These are phyloP conservation scores for Sesamia nonagrioides DNA, from an alignment of 1,140 invertebrate genomes.

Conservation along the genomic window DNA sequence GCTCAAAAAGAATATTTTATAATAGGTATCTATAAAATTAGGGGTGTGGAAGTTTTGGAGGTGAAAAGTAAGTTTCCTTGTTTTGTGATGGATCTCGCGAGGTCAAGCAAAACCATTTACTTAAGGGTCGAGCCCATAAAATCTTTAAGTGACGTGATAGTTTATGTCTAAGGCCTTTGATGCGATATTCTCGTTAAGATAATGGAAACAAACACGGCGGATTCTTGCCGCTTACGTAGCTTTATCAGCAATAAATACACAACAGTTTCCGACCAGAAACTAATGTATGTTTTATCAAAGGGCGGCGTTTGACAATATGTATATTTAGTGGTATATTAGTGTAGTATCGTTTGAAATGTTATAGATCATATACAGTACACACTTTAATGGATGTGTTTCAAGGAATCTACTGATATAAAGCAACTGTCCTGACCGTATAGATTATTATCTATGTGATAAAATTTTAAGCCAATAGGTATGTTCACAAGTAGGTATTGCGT, in stretches of 20 bases:
- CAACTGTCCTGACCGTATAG: too few species aligned
- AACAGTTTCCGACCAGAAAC: constrained; percentile 19
- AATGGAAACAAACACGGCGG: constrained; percentile 34
- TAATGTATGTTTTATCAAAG: neutral
- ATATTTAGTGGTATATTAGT: constrained; percentile 13
- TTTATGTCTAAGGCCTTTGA: constrained; percentile 38
- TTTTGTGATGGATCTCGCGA: constrained; percentile 2
- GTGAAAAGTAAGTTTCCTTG: neutral
- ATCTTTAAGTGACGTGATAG: constrained; percentile 43
- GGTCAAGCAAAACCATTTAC: constrained; percentile 24
- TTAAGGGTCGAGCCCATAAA: constrained; percentile 42
- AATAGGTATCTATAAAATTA: neutral
- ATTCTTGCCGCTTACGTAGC: constrained; percentile 18
- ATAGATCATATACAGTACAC: neutral
- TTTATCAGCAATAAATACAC: constrained; percentile 28
- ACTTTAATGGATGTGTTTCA: neutral
- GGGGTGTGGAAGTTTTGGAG: neutral
- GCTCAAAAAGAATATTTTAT: neutral
- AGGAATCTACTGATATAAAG: neutral
- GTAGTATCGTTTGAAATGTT: constrained; percentile 3
- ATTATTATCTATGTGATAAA: too few species aligned
- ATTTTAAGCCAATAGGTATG: too few species aligned
- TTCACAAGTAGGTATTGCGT: too few species aligned
- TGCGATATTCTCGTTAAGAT: constrained; percentile 31
- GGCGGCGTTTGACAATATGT: neutral